Conservation (phyloP, 2,888 invertebrate species). For the Galerucella calmariensis region DNA sequence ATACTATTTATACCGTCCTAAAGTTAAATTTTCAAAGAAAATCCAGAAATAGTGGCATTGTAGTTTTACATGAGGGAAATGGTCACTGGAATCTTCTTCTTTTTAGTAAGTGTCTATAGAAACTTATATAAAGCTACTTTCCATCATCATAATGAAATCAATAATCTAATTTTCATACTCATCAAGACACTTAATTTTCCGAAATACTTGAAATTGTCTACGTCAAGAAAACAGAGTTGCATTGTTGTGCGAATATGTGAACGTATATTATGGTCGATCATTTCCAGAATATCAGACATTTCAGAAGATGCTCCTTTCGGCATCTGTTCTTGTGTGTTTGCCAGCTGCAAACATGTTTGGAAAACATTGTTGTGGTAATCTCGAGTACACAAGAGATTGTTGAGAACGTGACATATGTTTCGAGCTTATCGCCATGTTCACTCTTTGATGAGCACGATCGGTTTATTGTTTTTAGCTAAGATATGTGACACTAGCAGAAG, state of each 20-base stretch:
- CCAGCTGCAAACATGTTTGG: conserved; percentile 24
- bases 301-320: conserved; percentile 16
- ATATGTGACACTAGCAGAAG: neutral
- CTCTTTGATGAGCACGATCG: conserved; percentile 17
- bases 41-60: too few species aligned
- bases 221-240: neutral
- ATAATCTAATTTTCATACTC: too few species aligned
- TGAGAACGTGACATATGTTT: conserved; percentile 22
- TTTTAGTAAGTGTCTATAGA: too few species aligned
- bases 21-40: too few species aligned
- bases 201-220: conserved; percentile 7
- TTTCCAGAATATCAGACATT: conserved; percentile 25
- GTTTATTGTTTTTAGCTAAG: conserved; percentile 1
- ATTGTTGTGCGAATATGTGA: neutral
- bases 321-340: conserved; percentile 25
- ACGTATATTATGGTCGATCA: conserved; percentile 23
- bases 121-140: too few species aligned
- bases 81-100: too few species aligned
- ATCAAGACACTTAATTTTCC: neutral
- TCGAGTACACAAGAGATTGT: conserved; percentile 24
- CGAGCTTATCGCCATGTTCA: conserved; percentile 3
- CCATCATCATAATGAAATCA: too few species aligned
- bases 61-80: too few species aligned
- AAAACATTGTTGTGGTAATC: conserved; percentile 27
- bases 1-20: too few species aligned